Evolutionary conservation across 2,113 vertebrate species (phyloP), one percentile per base, ranked within the genome.

Genomic region (Zootoca vivipara): DNA sequence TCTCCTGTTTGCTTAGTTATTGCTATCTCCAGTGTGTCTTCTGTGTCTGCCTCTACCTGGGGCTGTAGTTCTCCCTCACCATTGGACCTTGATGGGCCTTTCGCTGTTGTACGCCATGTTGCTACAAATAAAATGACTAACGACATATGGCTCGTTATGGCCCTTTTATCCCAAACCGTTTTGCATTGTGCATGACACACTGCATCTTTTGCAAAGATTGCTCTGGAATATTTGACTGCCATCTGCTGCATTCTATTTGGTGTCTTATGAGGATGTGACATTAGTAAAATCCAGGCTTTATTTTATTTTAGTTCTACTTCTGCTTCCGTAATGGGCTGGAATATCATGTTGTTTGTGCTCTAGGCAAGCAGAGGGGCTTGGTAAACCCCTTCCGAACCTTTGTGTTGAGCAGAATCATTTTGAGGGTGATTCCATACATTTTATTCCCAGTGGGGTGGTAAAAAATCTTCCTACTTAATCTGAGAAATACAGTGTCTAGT

Each of bases 181-280:
- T 93, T 87, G 91, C 92, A 1, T 52, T 92, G 30, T 94, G 93
- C 93, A 93, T 95, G 95, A 95, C 95, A 95, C 93, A 30, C 95
- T 96, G 94, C 95, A 93, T 93, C 93, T 97, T 95, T 95, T 91
- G 94, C 62, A 65, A 93, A 96, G 95, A 97, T 96, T 95, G 96
- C 96, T 96, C 94, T 94, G 85, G 93, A 91, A 95, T 95, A 95
- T 96, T 97, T 95, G 92, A 94, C 96, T 95, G 79, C 96, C 97
- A 97, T 97, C 96, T 97, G 96, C 96, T 92, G 94, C 93, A 78
- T 93, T 93, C 95, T 95, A 7, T 94, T 95, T 86, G 94, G 90
- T 94, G 69, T 95, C 95, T 95, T 95, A 93, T 28, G 91, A 96
- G 95, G 93, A 86, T 96, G 94, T 94, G 94, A 93, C 94, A 96